Percentiles rank a stretch among this genome's conserved stretches.
Conservation (phyloP, 2,797 vertebrate genomes). For the Oreortyx pictus region DNA sequence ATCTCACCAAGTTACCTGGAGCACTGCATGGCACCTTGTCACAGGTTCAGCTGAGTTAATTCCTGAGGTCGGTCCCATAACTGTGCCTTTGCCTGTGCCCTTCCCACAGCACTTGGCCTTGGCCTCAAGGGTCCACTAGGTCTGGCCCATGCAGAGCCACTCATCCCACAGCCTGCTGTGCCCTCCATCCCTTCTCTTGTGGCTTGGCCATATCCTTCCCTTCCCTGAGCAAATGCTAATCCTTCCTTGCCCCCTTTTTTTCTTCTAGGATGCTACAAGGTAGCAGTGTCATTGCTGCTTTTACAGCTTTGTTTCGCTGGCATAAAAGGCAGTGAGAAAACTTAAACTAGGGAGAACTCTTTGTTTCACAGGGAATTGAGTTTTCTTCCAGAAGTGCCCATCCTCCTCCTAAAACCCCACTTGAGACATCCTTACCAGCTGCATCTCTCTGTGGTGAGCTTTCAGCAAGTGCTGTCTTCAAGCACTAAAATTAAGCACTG, state of each 20-base stretch:
- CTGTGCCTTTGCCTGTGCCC: background rate
- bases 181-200: too few species aligned
- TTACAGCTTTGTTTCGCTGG: background rate
- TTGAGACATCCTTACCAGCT: background rate
- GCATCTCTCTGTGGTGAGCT: background rate
- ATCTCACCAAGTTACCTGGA: background rate
- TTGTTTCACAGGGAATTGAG: background rate
- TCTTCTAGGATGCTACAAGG: background rate
- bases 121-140: background rate
- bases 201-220: background rate
- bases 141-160: rapidly evolving
- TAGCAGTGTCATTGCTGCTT: rapidly evolving
- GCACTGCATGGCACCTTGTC: background rate
- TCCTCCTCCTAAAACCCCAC: background rate
- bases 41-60: background rate
- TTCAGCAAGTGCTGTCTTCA: background rate
- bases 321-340: background rate
- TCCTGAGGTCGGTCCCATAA: background rate
- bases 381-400: background rate
- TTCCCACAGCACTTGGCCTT: background rate
- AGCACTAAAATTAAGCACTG: background rate
- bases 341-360: background rate
- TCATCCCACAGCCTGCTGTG: background rate
- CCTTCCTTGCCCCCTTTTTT: background rate
- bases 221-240: too few species aligned